Base-by-base conservation (phyloP, 2,113 vertebrate genomes). In the Danionella cerebrum region DNA sequence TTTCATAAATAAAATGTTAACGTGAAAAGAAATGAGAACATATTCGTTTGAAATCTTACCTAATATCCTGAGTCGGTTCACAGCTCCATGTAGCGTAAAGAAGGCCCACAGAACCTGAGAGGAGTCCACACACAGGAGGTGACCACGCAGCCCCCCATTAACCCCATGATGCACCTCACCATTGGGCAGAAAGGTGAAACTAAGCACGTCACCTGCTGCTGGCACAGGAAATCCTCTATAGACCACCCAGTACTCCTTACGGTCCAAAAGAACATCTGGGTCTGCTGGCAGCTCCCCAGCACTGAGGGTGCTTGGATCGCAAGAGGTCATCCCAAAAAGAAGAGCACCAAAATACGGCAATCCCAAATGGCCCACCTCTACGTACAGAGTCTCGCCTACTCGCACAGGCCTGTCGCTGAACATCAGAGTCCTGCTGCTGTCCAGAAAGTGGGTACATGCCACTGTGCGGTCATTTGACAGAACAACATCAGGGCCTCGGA, bases 161-260 rank as follows among this genome's bases (percentile, higher is more conserved):
- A 98, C 80, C 2, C 90, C 92, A 0, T 95, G 91, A 76, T 95
- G 93, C 72, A 98, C 90, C 83, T 99, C 96, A 11, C 96, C 95
- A 0, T 83, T 91, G 0, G 93, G 88, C 82, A 91, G 82, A 74
- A 99, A 84, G 33, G 88, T 91, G 82, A 99, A 98, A 83, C 90
- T 97, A 82, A 98, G 91, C 57, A 95, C 89, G 70, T 96, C 96
- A 0, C 95, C 93, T 0, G 89, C 89, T 82, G 80, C 90, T 48
- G 91, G 89, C 36, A 92, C 88, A 0, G 95, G 92, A 63, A 96
- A 93, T 0, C 92, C 94, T 45, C 91, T 84, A 77, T 94, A 93
- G 69, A 98, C 91, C 76, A 98, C 96, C 96, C 96, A 98, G 71
- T 99, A 99, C 81, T 99, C 96, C 80, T 97, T 97, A 13, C 95